Evolutionary conservation across 2,888 invertebrate species (phyloP).

Genomic region (Melikaiella ostensackeni): DNA sequence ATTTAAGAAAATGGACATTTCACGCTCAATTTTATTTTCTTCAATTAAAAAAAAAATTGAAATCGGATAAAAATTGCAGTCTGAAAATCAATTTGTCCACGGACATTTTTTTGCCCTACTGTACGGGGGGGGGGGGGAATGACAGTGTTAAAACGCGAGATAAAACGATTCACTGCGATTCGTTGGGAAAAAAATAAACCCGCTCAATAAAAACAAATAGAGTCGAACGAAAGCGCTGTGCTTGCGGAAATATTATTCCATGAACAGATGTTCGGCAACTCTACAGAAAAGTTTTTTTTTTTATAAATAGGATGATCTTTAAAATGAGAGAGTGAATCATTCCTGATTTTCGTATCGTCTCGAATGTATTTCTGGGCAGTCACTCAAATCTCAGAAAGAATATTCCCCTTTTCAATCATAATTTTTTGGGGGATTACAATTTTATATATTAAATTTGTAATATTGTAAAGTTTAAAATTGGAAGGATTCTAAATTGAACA

Average conservation of each 20-base stretch:
- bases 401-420: no score
- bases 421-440: no score
- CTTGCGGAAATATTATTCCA: background rate
- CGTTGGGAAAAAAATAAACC: conserved; percentile 14
- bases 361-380: background rate
- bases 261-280: background rate
- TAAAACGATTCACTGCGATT: background rate
- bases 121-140: background rate
- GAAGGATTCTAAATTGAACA: no score
- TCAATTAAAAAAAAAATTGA: no score
- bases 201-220: background rate
- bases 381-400: background rate
- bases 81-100: no score
- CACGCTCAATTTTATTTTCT: no score
- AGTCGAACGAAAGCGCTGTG: conserved; percentile 20
- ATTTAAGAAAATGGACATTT: no score
- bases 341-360: background rate
- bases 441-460: no score
- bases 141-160: background rate
- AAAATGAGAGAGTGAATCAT: background rate
- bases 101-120: no score
- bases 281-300: background rate
- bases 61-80: no score
- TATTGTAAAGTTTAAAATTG: no score
- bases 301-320: background rate